These are phyloP conservation scores for Brachycybe producta DNA, from an alignment of 2,888 invertebrate genomes.

Conservation along the genomic window DNA sequence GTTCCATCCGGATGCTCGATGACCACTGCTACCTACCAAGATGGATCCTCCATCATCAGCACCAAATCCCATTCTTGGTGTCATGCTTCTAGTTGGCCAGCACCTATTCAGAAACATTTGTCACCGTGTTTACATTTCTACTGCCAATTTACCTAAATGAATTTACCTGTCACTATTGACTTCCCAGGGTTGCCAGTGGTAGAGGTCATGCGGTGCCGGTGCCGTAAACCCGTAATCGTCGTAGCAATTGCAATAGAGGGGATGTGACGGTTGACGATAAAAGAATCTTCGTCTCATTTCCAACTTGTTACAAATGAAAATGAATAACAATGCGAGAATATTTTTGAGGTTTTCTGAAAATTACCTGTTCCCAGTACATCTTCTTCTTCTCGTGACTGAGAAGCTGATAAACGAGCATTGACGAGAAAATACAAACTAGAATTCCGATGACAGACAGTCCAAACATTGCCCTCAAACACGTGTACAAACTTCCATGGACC, in stretches of 20 bases:
- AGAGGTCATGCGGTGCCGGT: conserved; percentile 38
- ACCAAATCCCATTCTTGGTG: conserved; percentile 11
- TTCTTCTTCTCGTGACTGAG: conserved; percentile 82
- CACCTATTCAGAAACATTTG: conserved; percentile 5
- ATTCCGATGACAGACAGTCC: conserved; percentile 83
- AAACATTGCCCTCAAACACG: conserved; percentile 75
- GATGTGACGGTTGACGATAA: conserved; percentile 45
- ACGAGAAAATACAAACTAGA: conserved; percentile 77
- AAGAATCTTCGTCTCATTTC: conserved; percentile 69
- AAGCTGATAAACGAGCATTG: conserved; percentile 81
- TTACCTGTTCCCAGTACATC: conserved; percentile 78
- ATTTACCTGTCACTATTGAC: conserved; percentile 35
- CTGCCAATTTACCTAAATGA: not conserved
- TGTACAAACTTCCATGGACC: conserved; percentile 78
- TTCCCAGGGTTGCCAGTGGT: conserved; percentile 46
- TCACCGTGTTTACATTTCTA: not conserved
- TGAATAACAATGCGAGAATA: not conserved
- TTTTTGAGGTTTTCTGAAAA: not conserved
- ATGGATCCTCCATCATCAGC: conserved; percentile 14
- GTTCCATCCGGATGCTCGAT: conserved; percentile 17
- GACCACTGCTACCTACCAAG: conserved; percentile 16
- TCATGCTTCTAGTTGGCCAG: conserved; percentile 13
- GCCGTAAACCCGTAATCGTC: conserved; percentile 53
- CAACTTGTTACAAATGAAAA: conserved; percentile 32
- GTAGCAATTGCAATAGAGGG: conserved; percentile 48